Evolutionary conservation across 2,113 vertebrate species (phyloP), one percentile per base, ranked within the genome.

Genomic region (Anser brachyrhynchus): DNA sequence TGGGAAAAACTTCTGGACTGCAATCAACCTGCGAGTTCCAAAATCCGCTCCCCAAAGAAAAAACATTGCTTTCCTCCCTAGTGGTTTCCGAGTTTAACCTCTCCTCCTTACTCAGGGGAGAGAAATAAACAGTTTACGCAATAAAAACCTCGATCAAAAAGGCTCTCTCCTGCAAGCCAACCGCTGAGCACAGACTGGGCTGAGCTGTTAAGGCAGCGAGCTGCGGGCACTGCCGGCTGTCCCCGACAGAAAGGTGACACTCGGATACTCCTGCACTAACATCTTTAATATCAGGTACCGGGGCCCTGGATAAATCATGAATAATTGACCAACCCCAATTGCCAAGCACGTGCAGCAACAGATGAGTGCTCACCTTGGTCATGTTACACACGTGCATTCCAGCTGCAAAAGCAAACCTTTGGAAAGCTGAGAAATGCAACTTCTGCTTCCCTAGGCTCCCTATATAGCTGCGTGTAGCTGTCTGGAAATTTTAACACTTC

Each of bases 1-100:
- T 96, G 97, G 96, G 96, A 95, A 87, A 95, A 95, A 74, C 46
- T 93, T 49, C 96, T 96, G 94, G 96, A 94, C 96, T 84, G 87
- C 15, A 92, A 95, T 67, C 91, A 84, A 97, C 97, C 95, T 96
- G 95, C 3, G 1, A 92, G 91, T 76, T 95, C 86, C 95, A 97
- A 97, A 94, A 93, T 84, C 84, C 44, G 11, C 49, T 94, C 84
- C 64, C 95, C 82, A 62, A 74, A 95, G 96, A 86, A 92, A 80
- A 81, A 80, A 49, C 26, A 4, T 67, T 46, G 90, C 73, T 89
- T 93, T 91, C 92, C 93, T 96, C 97, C 95, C 94, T 29, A 15
- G 93, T 66, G 91, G 92, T 92, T 96, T 95, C 95, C 1, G 18
- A 91, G 90, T 90, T 95, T 61, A 81, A 96, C 95, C 95, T 92